Base-by-base conservation (phyloP, 2,888 invertebrate species). In the Volucella inanis region DNA sequence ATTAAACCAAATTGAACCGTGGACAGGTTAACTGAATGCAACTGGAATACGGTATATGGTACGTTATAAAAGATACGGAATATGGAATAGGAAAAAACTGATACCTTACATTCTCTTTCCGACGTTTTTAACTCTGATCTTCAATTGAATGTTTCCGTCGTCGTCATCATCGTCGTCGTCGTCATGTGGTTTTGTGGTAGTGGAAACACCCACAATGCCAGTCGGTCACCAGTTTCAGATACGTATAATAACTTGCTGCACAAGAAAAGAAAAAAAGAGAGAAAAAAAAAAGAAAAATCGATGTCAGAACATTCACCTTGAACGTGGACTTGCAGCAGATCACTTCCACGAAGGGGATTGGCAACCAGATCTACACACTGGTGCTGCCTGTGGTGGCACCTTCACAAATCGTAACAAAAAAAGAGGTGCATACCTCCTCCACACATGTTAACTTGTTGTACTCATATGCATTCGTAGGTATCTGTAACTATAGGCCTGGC, bases 261-360 rank as follows among this genome's bases (percentile, higher is more conserved):
- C 31, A 31, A 31, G 31, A 6, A 31, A 31, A 6, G 6, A 31
- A 31, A 31, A 31, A 31, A 6, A 1, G 0, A 3, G 0, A 22
- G 12, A 47, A 62, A 11, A 49, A 47, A 62, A 11, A 49, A 43
- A 77, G 2, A 22, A 78, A 71, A 71, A 68, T 81, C 76, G 85
- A 85, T 81, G 85, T 81, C 81, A 85, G 85, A 85, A 80, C 81
- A 81, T 85, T 85, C 81, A 85, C 85, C 85, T 85, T 85, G 85
- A 85, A 85, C 85, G 76, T 85, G 85, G 85, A 85, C 85, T 85
- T 85, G 78, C 31, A 31, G 74, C 81, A 81, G 81, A 85, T 76
- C 76, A 81, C 85, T 81, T 81, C 85, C 81, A 81, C 81, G 62
- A 85, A 85, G 18, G 85, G 85, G 85, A 81, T 85, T 85, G 85